Conservation (phyloP, 2,888 invertebrate species). For the Cephus runcator region DNA sequence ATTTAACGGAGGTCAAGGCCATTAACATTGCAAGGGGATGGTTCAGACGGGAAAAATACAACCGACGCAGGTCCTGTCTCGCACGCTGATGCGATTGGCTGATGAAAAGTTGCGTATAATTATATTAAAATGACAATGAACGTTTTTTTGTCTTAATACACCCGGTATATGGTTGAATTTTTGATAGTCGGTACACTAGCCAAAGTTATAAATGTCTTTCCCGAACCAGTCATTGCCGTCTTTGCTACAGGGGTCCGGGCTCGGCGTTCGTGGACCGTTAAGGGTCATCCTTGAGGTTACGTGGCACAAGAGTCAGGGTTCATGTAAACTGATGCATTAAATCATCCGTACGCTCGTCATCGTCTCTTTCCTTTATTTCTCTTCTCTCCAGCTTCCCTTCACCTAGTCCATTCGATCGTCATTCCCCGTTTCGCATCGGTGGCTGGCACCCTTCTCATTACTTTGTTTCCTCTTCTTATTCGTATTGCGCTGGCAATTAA, state of each 20-base stretch:
- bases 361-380: neutral
- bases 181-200: neutral
- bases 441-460: neutral
- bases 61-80: too few relatives aligned
- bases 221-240: neutral
- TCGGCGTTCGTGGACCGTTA: neutral
- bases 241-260: neutral
- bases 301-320: slow-evolving; percentile 44
- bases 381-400: neutral
- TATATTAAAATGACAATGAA: neutral
- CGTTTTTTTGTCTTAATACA: neutral
- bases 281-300: slow-evolving; percentile 24
- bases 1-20: neutral
- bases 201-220: slow-evolving; percentile 1
- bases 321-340: slow-evolving; percentile 39
- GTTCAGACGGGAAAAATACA: too few relatives aligned
- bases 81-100: too few relatives aligned
- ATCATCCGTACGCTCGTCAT: slow-evolving; percentile 29
- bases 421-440: neutral
- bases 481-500: neutral
- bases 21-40: neutral
- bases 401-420: neutral
- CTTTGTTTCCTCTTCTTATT: neutral
- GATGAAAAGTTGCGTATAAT: neutral
- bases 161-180: neutral